Evolutionary conservation across 1,140 invertebrate genomes (phyloP), one percentile per base, ranked within the genome.

Genomic region (Asbolus verrucosus): DNA sequence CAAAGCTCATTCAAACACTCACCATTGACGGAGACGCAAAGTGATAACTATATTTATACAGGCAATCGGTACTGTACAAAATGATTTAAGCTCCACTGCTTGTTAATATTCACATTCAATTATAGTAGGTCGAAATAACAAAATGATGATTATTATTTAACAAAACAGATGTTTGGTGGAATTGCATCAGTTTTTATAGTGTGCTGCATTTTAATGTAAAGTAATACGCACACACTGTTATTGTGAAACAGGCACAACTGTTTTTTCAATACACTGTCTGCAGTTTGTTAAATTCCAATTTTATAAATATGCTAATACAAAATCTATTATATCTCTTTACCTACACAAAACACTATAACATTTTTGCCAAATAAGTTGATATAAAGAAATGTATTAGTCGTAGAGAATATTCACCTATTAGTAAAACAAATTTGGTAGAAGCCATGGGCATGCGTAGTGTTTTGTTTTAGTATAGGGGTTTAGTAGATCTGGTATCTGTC

Each of bases 21-120:
- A 76, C 75, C 70, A 73, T 65, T 27, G 59, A 65, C 72, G 46
- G 68, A 73, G 65, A 75, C 27, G 67, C 62, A 78, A 78, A 74
- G 75, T 78, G 75, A 78, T 78, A 77, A 74, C n/a, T 13, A 74
- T 73, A 74, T 76, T 75, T 76, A 74, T 73, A 75, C 70, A 68
- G 68, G 71, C 71, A 71, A 72, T 70, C 69, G 70, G 70, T 72
- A 73, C 41, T 67, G 67, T 65, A 75, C 21, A 69, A 46, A 60
- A 66, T 30, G 59, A 68, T 71, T 70, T 14, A 27, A 71, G 60
- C 68, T 72, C 41, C 69, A 72, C 71, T 39, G 73, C 72, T 75
- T 73, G n/a, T n/a, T n/a, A n/a, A n/a, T n/a, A n/a, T n/a, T n/a
- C n/a, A n/a, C n/a, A n/a, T n/a, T n/a, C n/a, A n/a, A n/a, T 39